Conservation (phyloP, 2,797 vertebrate species). For the Microctenopoma steveboyesi region DNA sequence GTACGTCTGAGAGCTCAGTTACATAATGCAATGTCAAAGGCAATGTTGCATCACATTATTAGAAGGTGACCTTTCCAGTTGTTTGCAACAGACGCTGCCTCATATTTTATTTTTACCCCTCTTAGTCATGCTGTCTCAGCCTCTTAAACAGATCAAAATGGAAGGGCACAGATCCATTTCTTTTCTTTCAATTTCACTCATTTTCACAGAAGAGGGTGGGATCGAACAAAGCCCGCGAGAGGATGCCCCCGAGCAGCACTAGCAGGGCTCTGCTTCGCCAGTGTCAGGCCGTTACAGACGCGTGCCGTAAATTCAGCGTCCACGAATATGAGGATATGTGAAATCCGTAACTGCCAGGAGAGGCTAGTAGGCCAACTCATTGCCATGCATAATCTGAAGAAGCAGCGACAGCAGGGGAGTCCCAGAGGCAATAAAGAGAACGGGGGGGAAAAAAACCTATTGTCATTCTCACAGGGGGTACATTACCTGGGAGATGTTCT, state of each 20-base stretch:
- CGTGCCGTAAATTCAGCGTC: slow-evolving; percentile 32
- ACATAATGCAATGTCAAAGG: slow-evolving; percentile 47
- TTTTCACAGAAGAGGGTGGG: slow-evolving; percentile 27
- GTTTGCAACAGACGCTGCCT: slow-evolving; percentile 41
- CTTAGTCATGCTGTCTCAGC: slow-evolving; percentile 13
- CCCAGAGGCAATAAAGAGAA: slow-evolving; percentile 49
- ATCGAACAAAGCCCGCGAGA: slow-evolving; percentile 60
- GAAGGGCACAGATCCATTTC: slow-evolving; percentile 3
- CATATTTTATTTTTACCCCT: slow-evolving; percentile 39
- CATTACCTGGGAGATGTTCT: slow-evolving; percentile 47
- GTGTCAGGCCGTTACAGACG: slow-evolving; percentile 54
- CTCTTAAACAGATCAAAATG: slow-evolving; percentile 28
- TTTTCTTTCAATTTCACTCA: slow-evolving; percentile 15
- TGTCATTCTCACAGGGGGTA: slow-evolving; percentile 47
- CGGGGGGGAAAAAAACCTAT: slow-evolving; percentile 40
- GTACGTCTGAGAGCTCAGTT: slow-evolving; percentile 46
- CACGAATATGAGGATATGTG: slow-evolving; percentile 40
- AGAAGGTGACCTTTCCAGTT: slow-evolving; percentile 66
- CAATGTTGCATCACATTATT: slow-evolving; percentile 32
- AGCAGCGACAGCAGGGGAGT: slow-evolving; percentile 50
- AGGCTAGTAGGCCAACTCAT: slow-evolving; percentile 55
- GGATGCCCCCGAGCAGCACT: slow-evolving; percentile 30
- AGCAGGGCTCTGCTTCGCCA: slow-evolving; percentile 45
- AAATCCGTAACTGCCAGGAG: slow-evolving; percentile 55
- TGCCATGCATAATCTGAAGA: slow-evolving; percentile 64